Base-by-base conservation (phyloP, 53 echinoderm and acorn worm genomes). In the Hippasteria phrygiana region DNA sequence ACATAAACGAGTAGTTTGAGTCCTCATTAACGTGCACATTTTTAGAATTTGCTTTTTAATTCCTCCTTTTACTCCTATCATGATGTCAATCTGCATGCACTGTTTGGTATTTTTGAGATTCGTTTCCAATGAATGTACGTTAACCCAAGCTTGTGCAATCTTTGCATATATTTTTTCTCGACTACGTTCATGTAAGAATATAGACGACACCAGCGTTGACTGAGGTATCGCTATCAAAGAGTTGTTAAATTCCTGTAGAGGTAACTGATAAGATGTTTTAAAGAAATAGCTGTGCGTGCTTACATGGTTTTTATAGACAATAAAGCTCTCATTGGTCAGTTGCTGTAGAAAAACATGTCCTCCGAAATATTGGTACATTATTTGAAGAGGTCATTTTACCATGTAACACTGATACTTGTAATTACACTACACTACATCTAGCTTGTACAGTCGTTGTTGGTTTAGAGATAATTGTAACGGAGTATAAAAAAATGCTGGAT, bases 391-490 rank as follows among this genome's bases (percentile, higher is more conserved):
- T 70, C 35, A 69, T 47, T 85, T 51, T 29, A 12, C 35, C 34
- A 62, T 35, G 37, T 64, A 70, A 62, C 79, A 62, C 79, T 71
- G 55, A 53, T 85, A 33, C 33, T 82, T 82, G 82, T 78, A 82
- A 82, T 17, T 43, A 36, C 37, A 82, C 18, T 43, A 36, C 2
- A 8, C 14, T 17, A 65, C 24, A 4, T 85, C 50, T 85, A 70
- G 85, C 69, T 85, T 85, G 85, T 85, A 85, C 85, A 85, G 69
- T 81, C 39, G 29, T 39, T 65, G 81, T 70, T 85, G 85, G 47
- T 81, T 56, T 32, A 85, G 43, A 81, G 85, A 51, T 22, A 31
- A 33, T 37, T 71, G 71, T 38, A 48, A 17, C 71, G 14, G n/a
- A n/a, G n/a, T 40, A 71, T 71, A 69, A 63, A 46, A 82, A 85